Percentiles rank a stretch among this genome's conserved stretches.
These are phyloP conservation scores for Malthinus seriepunctatus DNA, from an alignment of 2,888 invertebrate genomes.

Conservation along the genomic window DNA sequence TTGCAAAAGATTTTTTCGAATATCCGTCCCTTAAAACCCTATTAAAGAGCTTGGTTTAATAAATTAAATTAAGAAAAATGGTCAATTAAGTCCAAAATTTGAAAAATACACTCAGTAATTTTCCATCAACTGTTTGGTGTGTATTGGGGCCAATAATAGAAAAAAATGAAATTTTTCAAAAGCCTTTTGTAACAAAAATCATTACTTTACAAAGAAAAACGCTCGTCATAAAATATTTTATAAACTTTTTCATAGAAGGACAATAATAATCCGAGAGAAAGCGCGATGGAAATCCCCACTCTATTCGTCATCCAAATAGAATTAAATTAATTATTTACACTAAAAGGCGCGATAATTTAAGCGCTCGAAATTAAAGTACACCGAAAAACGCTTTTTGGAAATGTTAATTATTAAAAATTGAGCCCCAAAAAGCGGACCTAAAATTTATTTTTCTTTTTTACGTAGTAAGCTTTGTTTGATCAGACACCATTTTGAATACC, in stretches of 20 bases:
- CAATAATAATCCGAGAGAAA: conserved; percentile 4
- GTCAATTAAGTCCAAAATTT: neutral
- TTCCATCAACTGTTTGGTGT: conserved; percentile 22
- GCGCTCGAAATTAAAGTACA: conserved; percentile 10
- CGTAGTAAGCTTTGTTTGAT: conserved; percentile 51
- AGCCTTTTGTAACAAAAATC: too few species aligned
- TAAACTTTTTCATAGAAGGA: too few species aligned
- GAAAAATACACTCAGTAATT: conserved; percentile 16
- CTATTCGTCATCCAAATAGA: conserved; percentile 15
- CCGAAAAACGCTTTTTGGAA: neutral
- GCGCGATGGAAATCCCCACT: conserved; percentile 27
- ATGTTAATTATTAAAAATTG: neutral
- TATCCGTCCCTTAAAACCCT: neutral
- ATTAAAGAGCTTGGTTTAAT: neutral
- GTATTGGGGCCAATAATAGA: neutral
- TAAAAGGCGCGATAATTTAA: conserved; percentile 23
- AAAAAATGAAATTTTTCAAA: too few species aligned
- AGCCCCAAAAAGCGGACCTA: neutral
- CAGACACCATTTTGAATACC: conserved; percentile 70
- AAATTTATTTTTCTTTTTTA: conserved; percentile 1
- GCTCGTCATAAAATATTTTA: neutral
- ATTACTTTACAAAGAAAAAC: neutral
- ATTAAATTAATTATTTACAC: conserved; percentile 24
- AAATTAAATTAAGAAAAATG: neutral
- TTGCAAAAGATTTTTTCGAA: too few species aligned